Base-by-base conservation (phyloP, 2,888 invertebrate genomes). In the Limnephilus lunatus region DNA sequence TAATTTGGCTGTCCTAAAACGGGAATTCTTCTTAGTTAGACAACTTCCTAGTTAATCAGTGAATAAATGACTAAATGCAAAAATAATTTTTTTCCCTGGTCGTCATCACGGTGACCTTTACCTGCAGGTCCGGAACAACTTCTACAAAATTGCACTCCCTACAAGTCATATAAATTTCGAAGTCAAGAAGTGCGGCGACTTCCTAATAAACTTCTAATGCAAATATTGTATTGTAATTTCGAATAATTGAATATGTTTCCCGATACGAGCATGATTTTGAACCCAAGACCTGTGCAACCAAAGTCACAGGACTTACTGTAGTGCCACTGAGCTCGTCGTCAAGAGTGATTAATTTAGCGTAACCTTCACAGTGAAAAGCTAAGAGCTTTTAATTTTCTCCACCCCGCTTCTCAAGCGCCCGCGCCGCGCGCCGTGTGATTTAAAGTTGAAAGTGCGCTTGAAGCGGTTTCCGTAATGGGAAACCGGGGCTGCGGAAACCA, bases 401-500 rank as follows among this genome's bases (percentile, higher is more conserved):
- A 68, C 68, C 68, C 68, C 53, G 19, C 53, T 53, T 53, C 53
- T 53, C 3, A 53, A 53, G 53, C 48, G 14, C 32, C 32, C 32
- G 32, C 35, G 35, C 35, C 35, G n/a, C 35, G 35, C 35, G 4
- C 25, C 9, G 2, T 68, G 4, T n/a, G 68, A 68, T 68, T 68
- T 68, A 68, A 68, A 68, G 68, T 68, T 68, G 25, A 25, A 68
- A 68, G 68, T 68, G 68, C 9, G 68, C 68, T 68, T 68, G 68
- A 68, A 68, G 68, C 32, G 89, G 89, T 87, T 87, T 53, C 48
- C 87, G 48, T 87, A 87, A 87, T 87, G 87, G 87, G 87, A 48
- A 32, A 83, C 35, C 30, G 19, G 82, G 90, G 48, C 48, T 48
- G 90, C 31, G 44, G n/a, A 90, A 90, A 90, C 32, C 85, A 53